Base-by-base conservation (phyloP, 2,888 invertebrate genomes). In the Chloroclystis v-ata region DNA sequence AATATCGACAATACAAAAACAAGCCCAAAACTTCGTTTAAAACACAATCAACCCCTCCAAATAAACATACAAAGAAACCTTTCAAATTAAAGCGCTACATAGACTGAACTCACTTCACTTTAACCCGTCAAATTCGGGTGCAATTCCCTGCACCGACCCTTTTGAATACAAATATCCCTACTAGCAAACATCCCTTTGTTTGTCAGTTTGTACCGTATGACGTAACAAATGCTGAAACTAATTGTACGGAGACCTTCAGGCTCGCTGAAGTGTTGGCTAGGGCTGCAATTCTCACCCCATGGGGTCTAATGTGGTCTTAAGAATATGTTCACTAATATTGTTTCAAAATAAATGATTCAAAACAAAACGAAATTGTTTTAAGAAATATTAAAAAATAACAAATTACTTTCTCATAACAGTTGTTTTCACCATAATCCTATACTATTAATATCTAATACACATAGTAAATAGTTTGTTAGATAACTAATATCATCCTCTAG, bases 221-320 rank as follows among this genome's bases (percentile, higher is more conserved):
- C 45, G 48, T 44, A 43, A 52, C 52, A 42, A 42, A 42, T 38
- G 43, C 16, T 43, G 25, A 47, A 46, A 52, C 55, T 52, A 47
- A 53, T 50, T 52, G 48, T 52, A 50, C 46, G 29, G 28, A 46
- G 42, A 42, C 43, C 32, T 39, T 42, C 39, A 47, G 43, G 43
- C 39, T n/a, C 48, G 32, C 12, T 28, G 41, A 20, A 20, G 20
- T 4, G 20, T 2, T 2, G 20, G 20, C 20, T 20, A 20, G 20
- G 20, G 20, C 5, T 20, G 20, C 5, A n/a, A n/a, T n/a, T n/a
- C n/a, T n/a, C n/a, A n/a, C n/a, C n/a, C n/a, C n/a, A n/a, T n/a
- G n/a, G n/a, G n/a, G n/a, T n/a, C n/a, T n/a, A n/a, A n/a, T n/a
- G n/a, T n/a, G n/a, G 20, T 20, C 20, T 20, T 20, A 20, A 20